A percentile compares a stretch with the other conserved stretches of the same genome.
Conservation (phyloP, 2,888 invertebrate species). For the Noctua janthe region DNA sequence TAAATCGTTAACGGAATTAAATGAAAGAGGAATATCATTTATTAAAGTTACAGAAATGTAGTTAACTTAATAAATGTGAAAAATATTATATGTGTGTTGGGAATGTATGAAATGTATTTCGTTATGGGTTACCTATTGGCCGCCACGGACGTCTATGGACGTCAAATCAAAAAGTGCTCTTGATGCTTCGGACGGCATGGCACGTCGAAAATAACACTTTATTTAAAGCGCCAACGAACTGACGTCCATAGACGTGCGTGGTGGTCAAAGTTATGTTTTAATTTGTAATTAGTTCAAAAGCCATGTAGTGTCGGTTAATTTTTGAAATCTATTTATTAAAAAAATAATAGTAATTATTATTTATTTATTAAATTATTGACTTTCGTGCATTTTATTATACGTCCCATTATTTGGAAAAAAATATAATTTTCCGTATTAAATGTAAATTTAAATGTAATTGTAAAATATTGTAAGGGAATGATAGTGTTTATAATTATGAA, state of each 20-base stretch:
- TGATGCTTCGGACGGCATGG: no score
- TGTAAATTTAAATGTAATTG: constrained; percentile 58
- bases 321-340: constrained; percentile 24
- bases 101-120: constrained; percentile 11
- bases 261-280: background rate
- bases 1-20: background rate
- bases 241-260: no score
- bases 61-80: constrained; percentile 21
- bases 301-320: constrained; percentile 9
- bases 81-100: constrained; percentile 5
- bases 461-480: constrained; percentile 52
- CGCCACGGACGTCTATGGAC: no score
- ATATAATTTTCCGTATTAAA: constrained; percentile 54
- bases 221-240: no score
- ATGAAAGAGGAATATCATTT: constrained; percentile 24
- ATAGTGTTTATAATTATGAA: constrained; percentile 59
- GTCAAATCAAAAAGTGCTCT: no score
- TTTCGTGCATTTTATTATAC: constrained; percentile 59
- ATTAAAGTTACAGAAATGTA: background rate
- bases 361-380: constrained; percentile 37
- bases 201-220: no score
- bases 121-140: background rate
- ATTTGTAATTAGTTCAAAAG: constrained; percentile 31
- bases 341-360: constrained; percentile 37
- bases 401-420: constrained; percentile 47